Evolutionary conservation across 2,888 invertebrate genomes (phyloP).

Genomic region (Dryocosmus kuriphilus): DNA sequence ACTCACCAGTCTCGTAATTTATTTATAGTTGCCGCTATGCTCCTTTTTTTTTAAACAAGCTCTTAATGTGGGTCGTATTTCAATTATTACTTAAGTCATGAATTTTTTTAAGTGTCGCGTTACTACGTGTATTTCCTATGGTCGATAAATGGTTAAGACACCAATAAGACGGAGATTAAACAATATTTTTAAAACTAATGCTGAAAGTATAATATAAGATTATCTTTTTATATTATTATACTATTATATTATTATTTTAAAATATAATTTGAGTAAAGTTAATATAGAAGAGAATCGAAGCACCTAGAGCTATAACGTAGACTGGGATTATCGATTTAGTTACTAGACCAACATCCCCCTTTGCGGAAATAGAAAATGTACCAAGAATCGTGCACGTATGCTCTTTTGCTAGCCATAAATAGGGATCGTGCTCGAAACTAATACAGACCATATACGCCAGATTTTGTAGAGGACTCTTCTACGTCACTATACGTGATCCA

Average conservation of each 20-base stretch:
- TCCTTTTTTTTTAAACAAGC: background rate
- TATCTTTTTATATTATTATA: too few species aligned
- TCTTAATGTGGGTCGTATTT: background rate
- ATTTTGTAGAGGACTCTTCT: conserved; percentile 16
- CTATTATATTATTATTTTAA: too few species aligned
- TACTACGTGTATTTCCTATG: too few species aligned
- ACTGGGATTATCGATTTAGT: conserved; percentile 1
- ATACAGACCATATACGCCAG: conserved; percentile 2
- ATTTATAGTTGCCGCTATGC: background rate
- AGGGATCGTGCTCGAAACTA: conserved; percentile 57
- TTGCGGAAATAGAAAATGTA: conserved; percentile 23
- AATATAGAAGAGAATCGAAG: background rate
- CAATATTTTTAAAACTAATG: too few species aligned
- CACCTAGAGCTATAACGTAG: background rate
- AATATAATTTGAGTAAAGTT: background rate
- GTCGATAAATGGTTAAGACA: too few species aligned
- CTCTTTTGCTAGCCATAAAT: conserved; percentile 60
- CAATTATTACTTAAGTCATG: background rate
- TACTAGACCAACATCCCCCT: background rate
- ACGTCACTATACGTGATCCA: conserved; percentile 21
- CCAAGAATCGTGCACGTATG: conserved; percentile 12
- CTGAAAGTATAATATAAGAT: too few species aligned
- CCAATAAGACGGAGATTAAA: too few species aligned
- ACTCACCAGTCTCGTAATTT: too few species aligned
- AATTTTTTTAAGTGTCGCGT: background rate